These are phyloP conservation scores for Oceanites oceanicus DNA, from an alignment of 2,113 vertebrate genomes.

Conservation along the genomic window DNA sequence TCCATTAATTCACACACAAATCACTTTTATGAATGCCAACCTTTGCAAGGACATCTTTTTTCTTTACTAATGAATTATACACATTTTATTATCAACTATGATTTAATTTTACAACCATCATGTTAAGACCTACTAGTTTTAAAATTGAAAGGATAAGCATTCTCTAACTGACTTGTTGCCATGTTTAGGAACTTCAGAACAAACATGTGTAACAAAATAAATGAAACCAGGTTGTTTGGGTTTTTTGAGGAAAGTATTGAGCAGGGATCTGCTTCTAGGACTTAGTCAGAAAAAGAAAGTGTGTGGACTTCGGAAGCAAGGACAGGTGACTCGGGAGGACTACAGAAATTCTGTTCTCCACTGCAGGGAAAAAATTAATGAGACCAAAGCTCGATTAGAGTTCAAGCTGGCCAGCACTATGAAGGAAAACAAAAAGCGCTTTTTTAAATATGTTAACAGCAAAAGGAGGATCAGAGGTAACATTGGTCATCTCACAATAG, in stretches of 20 bases:
- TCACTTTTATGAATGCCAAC: constrained; percentile 3
- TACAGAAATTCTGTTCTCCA: background rate
- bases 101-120: background rate
- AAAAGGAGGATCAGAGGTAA: background rate
- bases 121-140: background rate
- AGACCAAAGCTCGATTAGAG: background rate
- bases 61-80: background rate
- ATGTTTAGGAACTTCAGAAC: background rate
- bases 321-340: background rate
- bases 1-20: constrained; percentile 5
- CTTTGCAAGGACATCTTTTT: background rate
- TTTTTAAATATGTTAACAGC: background rate
- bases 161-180: background rate
- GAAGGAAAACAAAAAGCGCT: background rate
- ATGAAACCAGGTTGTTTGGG: background rate
- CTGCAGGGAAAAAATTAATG: background rate
- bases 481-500: background rate
- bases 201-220: background rate
- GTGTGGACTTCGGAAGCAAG: background rate
- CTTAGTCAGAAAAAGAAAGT: background rate
- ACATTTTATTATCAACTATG: background rate
- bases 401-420: background rate
- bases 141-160: background rate
- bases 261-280: background rate
- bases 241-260: background rate